These are phyloP conservation scores for Ceratosolen solmsi DNA, from an alignment of 1,140 invertebrate species.

Conservation along the genomic window DNA sequence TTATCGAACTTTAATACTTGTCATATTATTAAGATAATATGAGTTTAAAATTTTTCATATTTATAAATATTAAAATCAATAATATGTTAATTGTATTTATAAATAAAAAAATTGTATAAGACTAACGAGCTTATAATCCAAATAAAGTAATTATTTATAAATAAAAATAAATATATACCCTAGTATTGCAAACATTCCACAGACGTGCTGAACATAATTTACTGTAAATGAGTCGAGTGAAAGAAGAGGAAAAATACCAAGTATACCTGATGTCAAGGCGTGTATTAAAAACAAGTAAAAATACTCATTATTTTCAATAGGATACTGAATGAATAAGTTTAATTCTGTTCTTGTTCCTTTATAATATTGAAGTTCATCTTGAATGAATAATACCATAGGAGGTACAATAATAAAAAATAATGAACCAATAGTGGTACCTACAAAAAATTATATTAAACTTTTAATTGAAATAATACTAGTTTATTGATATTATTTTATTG, in stretches of 20 bases:
- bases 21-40: too few species aligned
- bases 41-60: too few species aligned
- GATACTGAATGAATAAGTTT: constrained; percentile 41
- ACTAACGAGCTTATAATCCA: too few species aligned
- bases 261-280: constrained; percentile 5
- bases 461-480: background rate
- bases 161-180: constrained; percentile 35
- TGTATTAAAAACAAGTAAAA: constrained; percentile 45
- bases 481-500: background rate
- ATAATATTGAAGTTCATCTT: constrained; percentile 38
- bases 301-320: constrained; percentile 50
- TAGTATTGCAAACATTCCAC: constrained; percentile 50
- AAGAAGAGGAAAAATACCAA: constrained; percentile 36
- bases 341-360: constrained; percentile 45
- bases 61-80: too few species aligned
- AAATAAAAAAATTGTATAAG: too few species aligned
- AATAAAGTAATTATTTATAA: too few species aligned
- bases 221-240: constrained; percentile 27
- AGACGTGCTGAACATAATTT: constrained; percentile 31
- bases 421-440: background rate
- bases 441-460: background rate
- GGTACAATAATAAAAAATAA: background rate
- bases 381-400: constrained; percentile 41
- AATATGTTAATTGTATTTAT: too few species aligned
- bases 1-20: background rate